Conservation (phyloP, 1,140 invertebrate genomes). For the Brachionus asplanchnoidis region DNA sequence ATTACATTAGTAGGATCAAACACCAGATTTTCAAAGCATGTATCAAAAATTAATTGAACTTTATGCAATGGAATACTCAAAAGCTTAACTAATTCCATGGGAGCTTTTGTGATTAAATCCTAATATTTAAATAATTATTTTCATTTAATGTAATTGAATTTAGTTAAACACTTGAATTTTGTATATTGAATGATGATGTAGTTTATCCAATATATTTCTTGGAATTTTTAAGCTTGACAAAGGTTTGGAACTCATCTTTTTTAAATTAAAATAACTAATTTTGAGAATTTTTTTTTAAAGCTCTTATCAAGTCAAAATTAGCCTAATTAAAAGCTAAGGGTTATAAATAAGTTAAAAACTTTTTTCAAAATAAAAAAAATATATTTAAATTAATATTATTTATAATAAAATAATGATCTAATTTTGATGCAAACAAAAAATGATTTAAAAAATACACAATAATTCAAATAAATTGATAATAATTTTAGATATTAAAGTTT, state of each 20-base stretch:
- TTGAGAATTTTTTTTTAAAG: not conserved
- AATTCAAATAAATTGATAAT: too few relatives aligned
- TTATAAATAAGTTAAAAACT: not conserved
- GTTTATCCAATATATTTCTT: not conserved
- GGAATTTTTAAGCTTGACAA: not conserved
- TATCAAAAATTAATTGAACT: not conserved
- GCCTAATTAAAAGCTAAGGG: not conserved
- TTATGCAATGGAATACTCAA: not conserved
- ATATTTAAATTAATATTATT: too few relatives aligned
- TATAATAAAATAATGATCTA: not conserved
- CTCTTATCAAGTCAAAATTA: not conserved
- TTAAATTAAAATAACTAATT: not conserved
- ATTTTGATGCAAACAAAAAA: not conserved
- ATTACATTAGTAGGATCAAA: not conserved
- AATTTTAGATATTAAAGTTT: too few relatives aligned
- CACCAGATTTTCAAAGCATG: not conserved
- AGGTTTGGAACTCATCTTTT: not conserved
- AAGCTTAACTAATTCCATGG: not conserved
- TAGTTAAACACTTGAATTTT: not conserved
- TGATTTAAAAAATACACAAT: not conserved
- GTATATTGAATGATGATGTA: not conserved
- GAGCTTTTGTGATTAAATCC: slow-evolving; percentile 18
- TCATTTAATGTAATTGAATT: not conserved
- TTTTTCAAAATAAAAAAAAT: too few relatives aligned
- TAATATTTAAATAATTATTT: not conserved